Evolutionary conservation across 1,140 invertebrate species (phyloP).

Genomic region (Polyergus mexicanus): DNA sequence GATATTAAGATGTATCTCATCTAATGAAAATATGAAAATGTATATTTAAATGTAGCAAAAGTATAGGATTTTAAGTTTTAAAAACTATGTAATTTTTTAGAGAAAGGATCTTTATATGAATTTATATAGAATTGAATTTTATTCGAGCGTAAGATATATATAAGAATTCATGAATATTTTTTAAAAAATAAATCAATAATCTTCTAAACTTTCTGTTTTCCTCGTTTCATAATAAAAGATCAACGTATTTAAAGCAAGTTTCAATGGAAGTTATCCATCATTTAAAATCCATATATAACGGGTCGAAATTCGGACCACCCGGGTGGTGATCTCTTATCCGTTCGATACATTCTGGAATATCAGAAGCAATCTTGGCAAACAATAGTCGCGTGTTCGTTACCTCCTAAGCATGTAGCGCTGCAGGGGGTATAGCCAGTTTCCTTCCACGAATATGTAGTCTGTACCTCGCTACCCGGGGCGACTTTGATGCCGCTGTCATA

Average conservation of each 20-base stretch:
- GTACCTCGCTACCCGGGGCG: conserved; percentile 85
- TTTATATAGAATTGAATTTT: neutral
- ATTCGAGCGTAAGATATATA: neutral
- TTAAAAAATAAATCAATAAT: neutral
- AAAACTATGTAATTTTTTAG: neutral
- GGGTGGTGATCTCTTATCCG: neutral
- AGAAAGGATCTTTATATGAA: neutral
- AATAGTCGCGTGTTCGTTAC: conserved; percentile 82
- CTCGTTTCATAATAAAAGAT: neutral
- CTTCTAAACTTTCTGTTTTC: neutral
- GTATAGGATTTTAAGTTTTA: neutral
- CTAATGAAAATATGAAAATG: neutral
- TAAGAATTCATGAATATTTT: neutral
- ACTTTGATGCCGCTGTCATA: conserved; percentile 88
- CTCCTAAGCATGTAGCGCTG: conserved; percentile 97
- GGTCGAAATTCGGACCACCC: neutral
- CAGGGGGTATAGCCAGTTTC: conserved; percentile 95
- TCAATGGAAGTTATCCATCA: conserved; percentile 4
- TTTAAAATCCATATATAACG: conserved; percentile 32
- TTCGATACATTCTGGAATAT: neutral
- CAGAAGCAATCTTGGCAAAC: conserved; percentile 41
- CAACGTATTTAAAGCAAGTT: neutral
- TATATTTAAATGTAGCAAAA: neutral
- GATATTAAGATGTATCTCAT: neutral
- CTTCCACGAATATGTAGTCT: conserved; percentile 93